Conservation (phyloP, 2,888 invertebrate genomes). For the Tridacna crocea region DNA sequence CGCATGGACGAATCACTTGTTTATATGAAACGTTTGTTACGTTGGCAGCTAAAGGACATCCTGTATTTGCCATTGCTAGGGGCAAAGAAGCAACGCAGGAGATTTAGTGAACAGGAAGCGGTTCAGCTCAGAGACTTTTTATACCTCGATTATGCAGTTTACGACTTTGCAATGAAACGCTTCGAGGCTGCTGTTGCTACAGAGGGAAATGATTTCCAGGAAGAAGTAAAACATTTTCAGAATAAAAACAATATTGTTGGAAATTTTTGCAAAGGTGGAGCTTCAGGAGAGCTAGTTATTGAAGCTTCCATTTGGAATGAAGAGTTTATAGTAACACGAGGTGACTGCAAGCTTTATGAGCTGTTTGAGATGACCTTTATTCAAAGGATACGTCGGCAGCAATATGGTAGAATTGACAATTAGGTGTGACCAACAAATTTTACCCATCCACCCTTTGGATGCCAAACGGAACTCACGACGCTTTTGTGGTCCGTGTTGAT, state of each 20-base stretch:
- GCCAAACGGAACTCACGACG: too few relatives aligned
- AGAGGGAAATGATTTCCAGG: constrained; percentile 34
- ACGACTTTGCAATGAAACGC: constrained; percentile 26
- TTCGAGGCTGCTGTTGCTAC: constrained; percentile 26
- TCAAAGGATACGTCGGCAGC: constrained; percentile 36
- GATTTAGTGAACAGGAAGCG: constrained; percentile 27
- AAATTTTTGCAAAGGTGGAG: constrained; percentile 31
- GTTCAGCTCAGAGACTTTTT: constrained; percentile 32
- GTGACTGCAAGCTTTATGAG: constrained; percentile 53
- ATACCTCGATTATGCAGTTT: constrained; percentile 48
- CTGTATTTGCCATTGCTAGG: constrained; percentile 49
- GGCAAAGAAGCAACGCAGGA: constrained; percentile 12
- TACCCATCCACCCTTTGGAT: too few relatives aligned
- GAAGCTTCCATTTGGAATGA: constrained; percentile 52
- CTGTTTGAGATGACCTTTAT: constrained; percentile 49
- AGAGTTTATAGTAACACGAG: constrained; percentile 33
- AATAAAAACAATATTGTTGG: constrained; percentile 6
- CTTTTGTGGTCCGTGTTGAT: too few relatives aligned
- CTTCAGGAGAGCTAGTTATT: constrained; percentile 29
- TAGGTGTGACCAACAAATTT: background rate
- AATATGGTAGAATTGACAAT: constrained; percentile 41
- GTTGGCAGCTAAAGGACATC: constrained; percentile 67
- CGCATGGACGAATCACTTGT: constrained; percentile 70
- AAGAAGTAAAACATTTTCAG: constrained; percentile 42
- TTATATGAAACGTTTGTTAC: constrained; percentile 61